Percentiles rank a stretch among this genome's conserved stretches.
These are phyloP conservation scores for Halesus radiatus DNA, from an alignment of 1,140 invertebrate genomes.

Conservation along the genomic window DNA sequence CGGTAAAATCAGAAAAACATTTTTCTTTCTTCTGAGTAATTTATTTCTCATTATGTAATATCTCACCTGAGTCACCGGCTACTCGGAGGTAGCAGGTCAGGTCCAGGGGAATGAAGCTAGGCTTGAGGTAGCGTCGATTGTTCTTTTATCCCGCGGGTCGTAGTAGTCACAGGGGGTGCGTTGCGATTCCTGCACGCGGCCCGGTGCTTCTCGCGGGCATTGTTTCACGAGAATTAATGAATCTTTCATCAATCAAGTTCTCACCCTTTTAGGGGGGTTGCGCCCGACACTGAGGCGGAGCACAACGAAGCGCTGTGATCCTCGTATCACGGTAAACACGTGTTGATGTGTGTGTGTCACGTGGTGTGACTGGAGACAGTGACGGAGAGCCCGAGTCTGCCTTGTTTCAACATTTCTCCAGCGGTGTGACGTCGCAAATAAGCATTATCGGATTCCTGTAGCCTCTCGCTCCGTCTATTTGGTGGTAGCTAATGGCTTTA, in stretches of 20 bases:
- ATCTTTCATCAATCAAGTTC: conserved; percentile 52
- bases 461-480: too few species aligned
- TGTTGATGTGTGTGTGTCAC: conserved; percentile 27
- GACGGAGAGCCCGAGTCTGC: neutral
- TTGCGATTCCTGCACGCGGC: neutral
- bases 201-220: conserved; percentile 14
- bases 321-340: conserved; percentile 20
- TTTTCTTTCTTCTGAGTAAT: too few species aligned
- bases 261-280: neutral
- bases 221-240: conserved; percentile 51
- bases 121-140: neutral
- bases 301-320: neutral
- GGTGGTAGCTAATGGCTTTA: too few species aligned
- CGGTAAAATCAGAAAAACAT: too few species aligned
- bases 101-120: neutral
- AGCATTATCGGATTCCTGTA: neutral
- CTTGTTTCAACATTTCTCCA: neutral
- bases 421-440: neutral
- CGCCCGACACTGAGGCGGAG: neutral
- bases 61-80: conserved; percentile 8
- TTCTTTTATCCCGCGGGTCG: neutral
- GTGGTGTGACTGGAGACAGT: neutral
- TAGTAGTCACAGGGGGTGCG: neutral
- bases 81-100: neutral
- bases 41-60: too few species aligned